Conservation (phyloP, 1,140 invertebrate species). For the Yoshiicerus persimilis region DNA sequence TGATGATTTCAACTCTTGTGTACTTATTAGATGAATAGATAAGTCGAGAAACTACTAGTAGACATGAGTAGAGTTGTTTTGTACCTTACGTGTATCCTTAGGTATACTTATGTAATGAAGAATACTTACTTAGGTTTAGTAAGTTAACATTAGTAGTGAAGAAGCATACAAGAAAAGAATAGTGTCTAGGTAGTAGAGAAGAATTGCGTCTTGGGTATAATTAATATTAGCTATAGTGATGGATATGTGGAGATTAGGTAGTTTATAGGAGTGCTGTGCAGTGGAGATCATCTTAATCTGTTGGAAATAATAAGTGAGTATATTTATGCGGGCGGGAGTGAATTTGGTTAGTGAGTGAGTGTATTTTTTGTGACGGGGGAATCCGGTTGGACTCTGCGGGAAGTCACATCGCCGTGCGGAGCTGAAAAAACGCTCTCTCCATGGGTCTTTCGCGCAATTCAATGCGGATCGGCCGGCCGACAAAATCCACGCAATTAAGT, state of each 20-base stretch:
- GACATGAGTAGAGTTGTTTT: background rate
- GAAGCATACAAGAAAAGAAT: background rate
- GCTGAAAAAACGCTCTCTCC: slow-evolving; percentile 35
- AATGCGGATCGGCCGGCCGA: slow-evolving; percentile 38
- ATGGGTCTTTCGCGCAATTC: slow-evolving; percentile 21
- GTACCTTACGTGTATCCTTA: background rate
- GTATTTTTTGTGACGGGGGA: slow-evolving; percentile 37
- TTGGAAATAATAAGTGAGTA: slow-evolving; percentile 1
- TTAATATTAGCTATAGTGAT: background rate
- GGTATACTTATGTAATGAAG: background rate
- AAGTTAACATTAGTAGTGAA: background rate
- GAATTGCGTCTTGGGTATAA: background rate
- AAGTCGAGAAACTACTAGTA: background rate
- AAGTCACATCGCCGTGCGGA: slow-evolving; percentile 26
- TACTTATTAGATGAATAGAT: background rate
- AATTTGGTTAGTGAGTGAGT: slow-evolving; percentile 30
- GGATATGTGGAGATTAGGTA: background rate
- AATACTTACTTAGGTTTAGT: no score
- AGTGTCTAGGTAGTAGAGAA: background rate
- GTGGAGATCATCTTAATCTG: background rate
- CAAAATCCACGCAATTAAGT: slow-evolving; percentile 49
- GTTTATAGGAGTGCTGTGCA: background rate
- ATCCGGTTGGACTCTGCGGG: slow-evolving; percentile 40
- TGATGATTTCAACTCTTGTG: background rate
- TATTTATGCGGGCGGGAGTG: slow-evolving; percentile 29